Conservation (phyloP, 92 coral and sea anemone species). For the Heteractis magnifica region DNA sequence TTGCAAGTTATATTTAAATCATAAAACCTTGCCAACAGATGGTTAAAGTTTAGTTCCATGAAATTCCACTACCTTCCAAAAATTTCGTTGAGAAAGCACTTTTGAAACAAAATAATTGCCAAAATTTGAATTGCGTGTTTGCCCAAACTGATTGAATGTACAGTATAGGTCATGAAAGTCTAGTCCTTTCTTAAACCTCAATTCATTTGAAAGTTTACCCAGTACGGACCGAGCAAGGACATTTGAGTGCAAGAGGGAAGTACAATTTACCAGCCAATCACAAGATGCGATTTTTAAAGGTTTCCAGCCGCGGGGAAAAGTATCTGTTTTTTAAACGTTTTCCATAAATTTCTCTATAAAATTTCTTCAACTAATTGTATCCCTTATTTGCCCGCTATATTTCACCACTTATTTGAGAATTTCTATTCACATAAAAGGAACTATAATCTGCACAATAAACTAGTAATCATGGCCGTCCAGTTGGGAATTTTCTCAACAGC, state of each 20-base stretch:
- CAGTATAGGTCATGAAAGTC: no score
- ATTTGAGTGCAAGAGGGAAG: neutral
- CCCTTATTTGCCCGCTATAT: neutral
- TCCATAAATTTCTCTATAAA: neutral
- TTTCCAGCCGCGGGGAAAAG: neutral
- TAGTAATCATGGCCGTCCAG: neutral
- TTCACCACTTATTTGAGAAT: no score
- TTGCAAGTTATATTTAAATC: neutral
- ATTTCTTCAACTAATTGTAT: neutral
- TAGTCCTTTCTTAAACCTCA: no score
- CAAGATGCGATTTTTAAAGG: neutral
- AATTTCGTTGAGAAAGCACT: neutral
- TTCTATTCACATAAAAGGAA: no score
- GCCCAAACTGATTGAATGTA: no score
- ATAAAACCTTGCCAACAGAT: neutral
- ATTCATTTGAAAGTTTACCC: no score
- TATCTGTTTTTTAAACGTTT: no score
- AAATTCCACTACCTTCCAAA: neutral
- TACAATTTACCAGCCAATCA: neutral
- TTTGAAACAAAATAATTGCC: neutral
- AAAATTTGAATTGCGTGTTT: no score
- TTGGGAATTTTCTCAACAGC: neutral
- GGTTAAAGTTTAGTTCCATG: neutral
- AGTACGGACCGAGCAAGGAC: no score
- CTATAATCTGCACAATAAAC: neutral